Evolutionary conservation across 1,140 invertebrate species (phyloP).

Genomic region (Yoshiicerus persimilis): DNA sequence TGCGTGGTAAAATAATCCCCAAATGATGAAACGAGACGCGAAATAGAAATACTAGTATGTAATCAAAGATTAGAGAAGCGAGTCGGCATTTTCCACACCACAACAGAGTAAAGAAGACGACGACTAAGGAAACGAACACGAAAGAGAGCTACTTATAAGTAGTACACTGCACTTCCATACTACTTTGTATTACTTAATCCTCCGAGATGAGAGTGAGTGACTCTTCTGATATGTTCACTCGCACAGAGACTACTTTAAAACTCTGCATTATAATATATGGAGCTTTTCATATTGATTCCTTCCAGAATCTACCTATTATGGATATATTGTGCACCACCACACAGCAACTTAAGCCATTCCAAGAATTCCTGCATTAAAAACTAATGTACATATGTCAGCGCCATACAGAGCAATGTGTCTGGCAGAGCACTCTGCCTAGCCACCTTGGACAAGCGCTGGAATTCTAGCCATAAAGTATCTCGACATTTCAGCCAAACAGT

Average conservation of each 20-base stretch:
- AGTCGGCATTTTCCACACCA: neutral
- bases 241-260: neutral
- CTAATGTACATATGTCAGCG: too few species aligned
- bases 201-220: neutral
- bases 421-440: too few species aligned
- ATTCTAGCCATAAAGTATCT: too few species aligned
- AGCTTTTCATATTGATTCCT: neutral
- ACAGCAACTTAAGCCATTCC: neutral
- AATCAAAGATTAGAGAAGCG: slow-evolving; percentile 2
- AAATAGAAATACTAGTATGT: neutral
- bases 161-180: neutral
- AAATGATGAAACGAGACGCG: slow-evolving; percentile 7
- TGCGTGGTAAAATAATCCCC: slow-evolving; percentile 4
- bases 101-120: neutral
- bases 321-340: too few species aligned
- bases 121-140: neutral
- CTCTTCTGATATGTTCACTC: neutral
- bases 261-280: neutral
- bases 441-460: too few species aligned
- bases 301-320: neutral
- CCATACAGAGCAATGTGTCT: too few species aligned
- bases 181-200: slow-evolving; percentile 3
- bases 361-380: neutral
- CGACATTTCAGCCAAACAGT: too few species aligned
- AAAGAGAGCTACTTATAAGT: neutral